A percentile compares a stretch with the other conserved stretches of the same genome.
phyloP scores from a whole-genome alignment of 1,140 invertebrate species.

The Drosophila bipectinata region DNA sequence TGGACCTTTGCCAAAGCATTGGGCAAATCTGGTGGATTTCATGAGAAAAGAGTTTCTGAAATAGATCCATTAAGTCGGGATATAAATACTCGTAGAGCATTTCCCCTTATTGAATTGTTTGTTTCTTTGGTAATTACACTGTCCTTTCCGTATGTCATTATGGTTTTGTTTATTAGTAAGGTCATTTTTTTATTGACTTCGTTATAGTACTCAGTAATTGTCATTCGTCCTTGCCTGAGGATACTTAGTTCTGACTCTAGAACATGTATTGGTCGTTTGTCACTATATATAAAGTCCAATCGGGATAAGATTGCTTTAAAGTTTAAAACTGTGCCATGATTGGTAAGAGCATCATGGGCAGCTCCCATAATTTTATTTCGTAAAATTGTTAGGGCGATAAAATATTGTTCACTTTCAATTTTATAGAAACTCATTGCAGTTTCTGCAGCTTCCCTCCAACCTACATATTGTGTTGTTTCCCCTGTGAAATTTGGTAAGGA shows the following conservation, averaged over 20 bases:
- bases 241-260: constrained; percentile 3
- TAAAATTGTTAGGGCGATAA: constrained; percentile 5
- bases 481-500: no score
- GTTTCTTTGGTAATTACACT: no score
- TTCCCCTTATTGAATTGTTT: no score
- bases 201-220: constrained; percentile 4
- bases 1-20: no score
- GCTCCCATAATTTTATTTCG: constrained; percentile 4
- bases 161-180: not conserved
- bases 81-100: no score
- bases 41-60: no score
- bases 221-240: not conserved
- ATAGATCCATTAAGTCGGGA: no score
- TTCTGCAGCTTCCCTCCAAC: no score
- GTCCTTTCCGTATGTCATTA: no score
- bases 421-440: not conserved
- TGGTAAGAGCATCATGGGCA: not conserved
- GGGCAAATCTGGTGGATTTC: no score
- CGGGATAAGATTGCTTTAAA: constrained; percentile 6
- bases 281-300: constrained; percentile 7
- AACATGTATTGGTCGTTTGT: constrained; percentile 8
- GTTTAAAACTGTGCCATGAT: not conserved
- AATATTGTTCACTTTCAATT: constrained; percentile 3
- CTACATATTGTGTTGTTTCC: no score
- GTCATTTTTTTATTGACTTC: constrained; percentile 16